Conservation (phyloP, 1,140 invertebrate species). For the Limonius californicus region DNA sequence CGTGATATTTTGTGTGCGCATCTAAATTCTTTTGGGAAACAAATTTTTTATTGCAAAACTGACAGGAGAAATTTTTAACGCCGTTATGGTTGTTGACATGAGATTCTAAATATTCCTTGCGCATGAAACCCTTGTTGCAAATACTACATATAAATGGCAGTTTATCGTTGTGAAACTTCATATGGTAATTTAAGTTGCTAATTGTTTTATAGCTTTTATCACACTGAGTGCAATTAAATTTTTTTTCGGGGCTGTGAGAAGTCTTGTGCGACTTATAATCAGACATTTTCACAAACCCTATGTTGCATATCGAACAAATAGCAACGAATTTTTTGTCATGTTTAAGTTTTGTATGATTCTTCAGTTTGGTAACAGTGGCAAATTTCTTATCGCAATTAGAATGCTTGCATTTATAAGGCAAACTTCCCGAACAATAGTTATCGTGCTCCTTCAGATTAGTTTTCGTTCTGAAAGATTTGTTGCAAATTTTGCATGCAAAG, state of each 20-base stretch:
- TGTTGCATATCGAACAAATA: slow-evolving; percentile 44
- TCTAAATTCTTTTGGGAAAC: slow-evolving; percentile 42
- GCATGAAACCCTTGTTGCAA: slow-evolving; percentile 42
- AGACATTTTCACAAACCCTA: slow-evolving; percentile 42
- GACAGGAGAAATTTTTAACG: slow-evolving; percentile 39
- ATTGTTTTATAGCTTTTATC: slow-evolving; percentile 42
- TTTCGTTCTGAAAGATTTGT: slow-evolving; percentile 26
- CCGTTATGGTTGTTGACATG: slow-evolving; percentile 42
- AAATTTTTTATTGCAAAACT: slow-evolving; percentile 39
- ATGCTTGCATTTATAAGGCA: slow-evolving; percentile 38
- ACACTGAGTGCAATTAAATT: slow-evolving; percentile 40
- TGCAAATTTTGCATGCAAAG: slow-evolving; percentile 27
- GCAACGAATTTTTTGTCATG: slow-evolving; percentile 43
- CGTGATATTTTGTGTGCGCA: slow-evolving; percentile 40
- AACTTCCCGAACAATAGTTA: slow-evolving; percentile 38
- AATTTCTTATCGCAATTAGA: slow-evolving; percentile 40
- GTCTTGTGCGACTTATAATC: slow-evolving; percentile 42
- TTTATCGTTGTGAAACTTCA: slow-evolving; percentile 39
- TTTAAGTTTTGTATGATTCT: slow-evolving; percentile 40
- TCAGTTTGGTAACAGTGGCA: slow-evolving; percentile 38
- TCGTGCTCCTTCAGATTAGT: slow-evolving; percentile 39
- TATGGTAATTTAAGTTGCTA: slow-evolving; percentile 44
- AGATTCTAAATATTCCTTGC: slow-evolving; percentile 43
- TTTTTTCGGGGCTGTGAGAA: slow-evolving; percentile 40
- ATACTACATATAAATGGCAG: slow-evolving; percentile 37